phyloP scores from a whole-genome alignment of 1,140 invertebrate genomes.

The Pinna nobilis region DNA sequence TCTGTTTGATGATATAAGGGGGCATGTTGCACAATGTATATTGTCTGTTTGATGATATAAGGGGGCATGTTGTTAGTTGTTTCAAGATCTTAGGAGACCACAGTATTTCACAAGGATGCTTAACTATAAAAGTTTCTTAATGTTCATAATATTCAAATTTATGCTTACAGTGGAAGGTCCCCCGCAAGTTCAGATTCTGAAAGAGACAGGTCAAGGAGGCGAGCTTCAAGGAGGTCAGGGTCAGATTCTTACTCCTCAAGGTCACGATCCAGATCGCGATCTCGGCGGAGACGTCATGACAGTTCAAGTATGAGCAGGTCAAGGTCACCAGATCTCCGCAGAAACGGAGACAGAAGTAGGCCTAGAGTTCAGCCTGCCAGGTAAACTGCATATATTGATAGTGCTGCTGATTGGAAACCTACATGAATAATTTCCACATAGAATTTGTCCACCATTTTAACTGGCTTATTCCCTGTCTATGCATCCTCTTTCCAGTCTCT shows the following conservation, averaged over 20 bases:
- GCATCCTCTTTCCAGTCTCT: too few species aligned
- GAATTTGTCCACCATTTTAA: too few species aligned
- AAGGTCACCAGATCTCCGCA: constrained; percentile 14
- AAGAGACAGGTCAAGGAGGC: constrained; percentile 32
- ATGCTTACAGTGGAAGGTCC: background rate
- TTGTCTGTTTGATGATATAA: too few species aligned
- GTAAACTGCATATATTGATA: constrained; percentile 24
- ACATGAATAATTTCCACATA: too few species aligned
- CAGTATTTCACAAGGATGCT: too few species aligned
- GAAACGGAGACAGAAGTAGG: constrained; percentile 13
- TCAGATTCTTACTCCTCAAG: constrained; percentile 42
- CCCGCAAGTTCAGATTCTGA: background rate
- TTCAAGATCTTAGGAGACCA: too few species aligned
- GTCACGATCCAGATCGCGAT: constrained; percentile 12
- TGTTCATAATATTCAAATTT: too few species aligned
- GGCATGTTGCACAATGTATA: too few species aligned
- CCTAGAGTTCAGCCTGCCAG: constrained; percentile 17
- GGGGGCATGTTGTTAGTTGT: too few species aligned
- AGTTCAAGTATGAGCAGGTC: constrained; percentile 29
- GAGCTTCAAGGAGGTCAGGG: constrained; percentile 31
- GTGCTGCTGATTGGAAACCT: constrained; percentile 30
- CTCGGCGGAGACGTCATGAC: background rate
- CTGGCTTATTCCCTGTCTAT: too few species aligned
- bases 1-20: too few species aligned
- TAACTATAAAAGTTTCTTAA: too few species aligned